Percentiles rank a stretch among this genome's conserved stretches.
phyloP scores from a whole-genome alignment of 2,797 vertebrate species.

The Chelon auratus region DNA sequence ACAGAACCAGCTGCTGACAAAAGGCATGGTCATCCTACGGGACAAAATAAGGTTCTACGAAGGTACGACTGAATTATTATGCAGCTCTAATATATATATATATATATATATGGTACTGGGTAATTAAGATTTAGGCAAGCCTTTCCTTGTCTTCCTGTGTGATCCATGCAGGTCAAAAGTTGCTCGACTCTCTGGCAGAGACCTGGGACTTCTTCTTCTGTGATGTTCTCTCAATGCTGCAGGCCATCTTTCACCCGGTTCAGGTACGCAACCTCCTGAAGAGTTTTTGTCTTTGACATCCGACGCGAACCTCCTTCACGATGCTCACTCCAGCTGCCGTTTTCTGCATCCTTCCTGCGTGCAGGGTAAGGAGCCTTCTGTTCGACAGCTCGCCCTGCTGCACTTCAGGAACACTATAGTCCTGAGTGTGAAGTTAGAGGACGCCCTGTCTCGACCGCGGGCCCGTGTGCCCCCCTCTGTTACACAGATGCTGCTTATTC shows the following conservation, averaged over 20 bases:
- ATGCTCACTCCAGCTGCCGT: neutral
- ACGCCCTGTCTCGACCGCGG: conserved; percentile 92
- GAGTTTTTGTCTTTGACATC: conserved; percentile 2
- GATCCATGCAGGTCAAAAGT: conserved; percentile 91
- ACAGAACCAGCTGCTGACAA: conserved; percentile 97
- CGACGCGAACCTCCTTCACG: neutral
- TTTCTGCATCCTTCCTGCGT: conserved; percentile 12
- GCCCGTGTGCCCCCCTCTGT: conserved; percentile 95
- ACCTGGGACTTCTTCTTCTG: conserved; percentile 99
- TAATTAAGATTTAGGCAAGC: neutral
- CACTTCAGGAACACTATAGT: conserved; percentile 97
- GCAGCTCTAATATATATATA: neutral
- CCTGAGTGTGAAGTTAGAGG: conserved; percentile 95
- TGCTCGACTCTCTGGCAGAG: conserved; percentile 97
- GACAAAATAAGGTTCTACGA: conserved; percentile 99
- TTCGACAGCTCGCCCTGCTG: conserved; percentile 94
- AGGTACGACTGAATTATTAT: conserved; percentile 81
- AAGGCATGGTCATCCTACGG: conserved; percentile 98
- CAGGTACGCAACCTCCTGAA: conserved; percentile 83
- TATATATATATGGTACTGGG: neutral
- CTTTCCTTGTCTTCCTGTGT: conserved; percentile 11
- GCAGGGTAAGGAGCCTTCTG: conserved; percentile 97
- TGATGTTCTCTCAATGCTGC: conserved; percentile 95
- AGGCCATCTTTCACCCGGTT: conserved; percentile 98
- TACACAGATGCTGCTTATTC: conserved; percentile 96